Base-by-base conservation (phyloP, 2,888 invertebrate genomes). In the Teinopalpus imperialis region DNA sequence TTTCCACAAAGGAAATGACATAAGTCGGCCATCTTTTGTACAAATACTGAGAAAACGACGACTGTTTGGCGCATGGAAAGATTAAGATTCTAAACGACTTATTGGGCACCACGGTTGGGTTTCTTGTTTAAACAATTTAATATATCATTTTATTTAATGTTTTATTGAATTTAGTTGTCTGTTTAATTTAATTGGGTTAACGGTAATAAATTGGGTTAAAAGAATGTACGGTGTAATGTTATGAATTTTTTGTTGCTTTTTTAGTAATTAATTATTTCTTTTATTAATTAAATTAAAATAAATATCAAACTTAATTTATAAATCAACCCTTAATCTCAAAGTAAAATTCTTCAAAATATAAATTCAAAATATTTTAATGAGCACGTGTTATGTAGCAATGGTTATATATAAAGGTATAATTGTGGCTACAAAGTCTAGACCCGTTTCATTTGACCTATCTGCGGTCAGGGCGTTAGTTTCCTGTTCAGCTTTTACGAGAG, bases 401-500 rank as follows among this genome's bases (percentile, higher is more conserved):
- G 51, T 43, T 3, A 6, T 4, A 29, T 29, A 36, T 21, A 41
- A 10, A 50, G 34, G 45, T 51, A 54, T 49, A 52, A 45, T 39
- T 27, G 34, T 8, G 13, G 54, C 53, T 52, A 55, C 52, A 58
- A 47, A 51, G 53, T 52, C 21, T 46, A 44, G 53, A 48, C 50
- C 44, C 42, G 37, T 53, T 56, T 52, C 50, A 32, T 46, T 56
- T 80, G 77, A 78, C 80, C 80, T 65, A 76, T 63, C 78, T 85
- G 86, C 67, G 86, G 86, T 87, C 75, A 63, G 54, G 62, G 65
- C 72, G 74, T 81, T 74, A 85, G 83, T 82, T 79, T 80, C 83
- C 80, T 78, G 72, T 63, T 68, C 66, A 60, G 46, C 42, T 34
- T 66, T 64, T 66, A 67, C 54, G 54, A 54, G 29, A 37, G 53